Evolutionary conservation across 2,797 vertebrate genomes (phyloP).

Genomic region (Eremophila alpestris): DNA sequence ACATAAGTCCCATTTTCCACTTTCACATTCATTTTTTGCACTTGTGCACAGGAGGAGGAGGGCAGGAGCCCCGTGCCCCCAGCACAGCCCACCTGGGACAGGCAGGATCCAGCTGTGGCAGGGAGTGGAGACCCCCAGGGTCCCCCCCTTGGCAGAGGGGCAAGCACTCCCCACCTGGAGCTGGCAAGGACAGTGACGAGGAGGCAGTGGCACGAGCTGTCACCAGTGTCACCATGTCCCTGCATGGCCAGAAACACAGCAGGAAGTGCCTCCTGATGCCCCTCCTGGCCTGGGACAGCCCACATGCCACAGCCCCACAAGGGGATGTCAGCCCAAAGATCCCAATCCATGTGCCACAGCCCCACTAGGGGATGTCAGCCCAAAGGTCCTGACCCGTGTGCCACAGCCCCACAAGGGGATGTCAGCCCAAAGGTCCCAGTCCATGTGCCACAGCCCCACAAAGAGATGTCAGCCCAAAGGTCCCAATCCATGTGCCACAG

Average conservation of each 20-base stretch:
- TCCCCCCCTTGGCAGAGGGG: background rate
- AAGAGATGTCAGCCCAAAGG: no score
- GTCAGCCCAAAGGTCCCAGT: no score
- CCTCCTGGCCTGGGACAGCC: background rate
- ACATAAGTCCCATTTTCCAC: background rate
- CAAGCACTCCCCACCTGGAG: accelerated
- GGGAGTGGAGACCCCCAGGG: background rate
- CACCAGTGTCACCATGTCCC: background rate
- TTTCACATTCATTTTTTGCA: background rate
- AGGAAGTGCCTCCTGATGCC: accelerated
- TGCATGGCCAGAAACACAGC: background rate
- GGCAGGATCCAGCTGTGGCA: background rate
- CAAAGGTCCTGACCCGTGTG: no score
- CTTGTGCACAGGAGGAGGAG: accelerated
- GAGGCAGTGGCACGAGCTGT: background rate
- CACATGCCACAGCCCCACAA: accelerated
- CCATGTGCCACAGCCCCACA: accelerated
- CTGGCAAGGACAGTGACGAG: background rate
- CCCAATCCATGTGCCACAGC: no score
- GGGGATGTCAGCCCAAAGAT: no score
- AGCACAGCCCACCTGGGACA: background rate
- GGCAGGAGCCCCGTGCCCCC: background rate
- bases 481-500: no score
- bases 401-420: no score
- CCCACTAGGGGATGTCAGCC: no score